Percentiles rank a stretch among this genome's conserved stretches.
Conservation (phyloP, 2,888 invertebrate species). For the Balanococcus diminutus region DNA sequence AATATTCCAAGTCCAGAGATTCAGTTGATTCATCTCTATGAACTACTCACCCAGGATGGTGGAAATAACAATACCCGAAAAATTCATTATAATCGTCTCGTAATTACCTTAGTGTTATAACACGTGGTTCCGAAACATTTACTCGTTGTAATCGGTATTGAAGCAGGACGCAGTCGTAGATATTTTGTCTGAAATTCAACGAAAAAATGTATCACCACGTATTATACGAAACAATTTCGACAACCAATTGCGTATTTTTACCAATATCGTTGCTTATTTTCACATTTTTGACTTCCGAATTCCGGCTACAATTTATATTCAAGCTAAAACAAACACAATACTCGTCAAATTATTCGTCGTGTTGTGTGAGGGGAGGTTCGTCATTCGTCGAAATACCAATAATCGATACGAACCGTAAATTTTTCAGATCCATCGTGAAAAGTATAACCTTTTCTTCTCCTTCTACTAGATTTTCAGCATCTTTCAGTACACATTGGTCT, state of each 20-base stretch:
- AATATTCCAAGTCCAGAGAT: too few relatives aligned
- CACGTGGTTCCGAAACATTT: not conserved
- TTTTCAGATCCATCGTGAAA: slow-evolving; percentile 77
- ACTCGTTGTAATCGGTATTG: not conserved
- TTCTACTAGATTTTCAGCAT: not conserved
- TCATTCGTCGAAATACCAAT: too few relatives aligned
- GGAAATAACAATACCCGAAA: too few relatives aligned
- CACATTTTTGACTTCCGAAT: not conserved
- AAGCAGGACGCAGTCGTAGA: not conserved
- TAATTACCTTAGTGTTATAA: not conserved
- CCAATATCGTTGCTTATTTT: not conserved
- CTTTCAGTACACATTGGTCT: slow-evolving; percentile 70
- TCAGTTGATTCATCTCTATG: too few relatives aligned
- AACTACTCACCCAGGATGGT: too few relatives aligned
- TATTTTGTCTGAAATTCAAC: not conserved
- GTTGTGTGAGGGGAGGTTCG: too few relatives aligned
- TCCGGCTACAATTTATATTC: not conserved
- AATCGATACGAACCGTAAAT: slow-evolving; percentile 60
- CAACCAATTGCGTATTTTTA: not conserved
- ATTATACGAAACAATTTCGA: not conserved
- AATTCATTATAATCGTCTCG: not conserved
- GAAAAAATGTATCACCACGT: too few relatives aligned
- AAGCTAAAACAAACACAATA: not conserved
- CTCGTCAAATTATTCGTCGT: not conserved
- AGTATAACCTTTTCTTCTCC: slow-evolving; percentile 73